Evolutionary conservation across 1,140 invertebrate genomes (phyloP), one percentile per base, ranked within the genome.

Genomic region (Pseudomyrmex concolor): DNA sequence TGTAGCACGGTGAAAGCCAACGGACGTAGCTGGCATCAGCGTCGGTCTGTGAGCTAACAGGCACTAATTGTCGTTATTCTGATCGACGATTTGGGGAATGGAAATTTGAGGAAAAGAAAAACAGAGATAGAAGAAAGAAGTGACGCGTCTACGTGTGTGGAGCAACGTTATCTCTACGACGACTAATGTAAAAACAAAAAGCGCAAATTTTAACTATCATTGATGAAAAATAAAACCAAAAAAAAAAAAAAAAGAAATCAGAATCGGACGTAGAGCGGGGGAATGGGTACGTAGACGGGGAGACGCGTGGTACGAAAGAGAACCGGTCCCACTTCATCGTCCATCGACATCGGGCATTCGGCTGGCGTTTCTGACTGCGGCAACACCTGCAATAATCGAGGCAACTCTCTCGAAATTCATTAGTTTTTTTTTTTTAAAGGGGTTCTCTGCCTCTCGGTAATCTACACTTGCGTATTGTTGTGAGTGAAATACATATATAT

Each of bases 301-400:
- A 48, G 34, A 73, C 34, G 60, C 54, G 55, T 48, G 63, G 67
- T 19, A 57, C 62, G 71, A 86, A 85, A 86, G 74, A 77, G 72
- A 59, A 81, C 51, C 73, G 76, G 76, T 84, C 64, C 86, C 86
- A 88, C 81, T 86, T 59, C 50, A 88, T 86, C 78, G 78, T 78
- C 84, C 77, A 48, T 86, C 80, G 59, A 83, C 84, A 85, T 83
- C 84, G 72, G 84, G 64, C 66, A 60, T 71, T 80, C 84, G 86
- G 71, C 87, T 86, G 81, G 71, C 84, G 76, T 86, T 89, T 78
- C 87, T 80, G 87, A 89, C 84, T 83, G 63, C 70, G 70, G 74
- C 84, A 84, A 86, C 68, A 89, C 85, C 88, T 89, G 88, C 62
- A 89, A 89, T 89, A 89, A 89, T 89, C 71, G 80, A 74, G 67